Base-by-base conservation (phyloP, 2,888 invertebrate species). In the Drosophila pseudotalamancana region DNA sequence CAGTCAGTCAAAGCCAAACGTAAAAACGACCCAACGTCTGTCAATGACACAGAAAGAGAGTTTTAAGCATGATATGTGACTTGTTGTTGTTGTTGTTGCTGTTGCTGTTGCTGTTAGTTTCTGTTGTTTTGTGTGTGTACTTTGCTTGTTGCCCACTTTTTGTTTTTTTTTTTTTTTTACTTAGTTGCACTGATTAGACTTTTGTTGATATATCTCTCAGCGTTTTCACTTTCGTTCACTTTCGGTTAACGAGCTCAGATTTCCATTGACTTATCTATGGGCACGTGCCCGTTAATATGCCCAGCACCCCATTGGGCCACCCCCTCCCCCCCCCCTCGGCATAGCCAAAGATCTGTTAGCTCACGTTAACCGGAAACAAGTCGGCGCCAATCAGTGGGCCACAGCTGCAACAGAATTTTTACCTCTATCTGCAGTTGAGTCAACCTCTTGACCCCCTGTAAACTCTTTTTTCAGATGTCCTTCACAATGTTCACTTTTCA, bases 21-120 rank as follows among this genome's bases (percentile, higher is more conserved):
- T 53, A 55, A 43, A 75, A 72, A 65, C 78, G 73, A 69, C 77
- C 74, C 77, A 74, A 35, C 64, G 81, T 77, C 81, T 77, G 84
- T 84, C 87, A 81, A 87, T 81, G 84, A 87, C 87, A 86, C 65
- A 86, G 80, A 81, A 86, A 81, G 80, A 86, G 80, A 81, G 80
- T 83, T 87, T 78, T 48, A 43, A 67, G 63, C 78, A 74, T 85
- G 77, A 81, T 84, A 79, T 82, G 86, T 80, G 82, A 57, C 57
- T 70, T 63, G 73, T 61, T 73, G 64, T 61, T 72, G 61, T 53
- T 72, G 50, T 39, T 65, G 23, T 55, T 59, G 42, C 34, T 67
- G 49, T 42, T 56, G 56, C 25, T 60, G 40, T 19, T 35, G 50
- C n/a, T n/a, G 48, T 21, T 42, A 40, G 37, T 40, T 55, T 54